phyloP scores from a whole-genome alignment of 2,113 vertebrate genomes.

The Psophia crepitans region DNA sequence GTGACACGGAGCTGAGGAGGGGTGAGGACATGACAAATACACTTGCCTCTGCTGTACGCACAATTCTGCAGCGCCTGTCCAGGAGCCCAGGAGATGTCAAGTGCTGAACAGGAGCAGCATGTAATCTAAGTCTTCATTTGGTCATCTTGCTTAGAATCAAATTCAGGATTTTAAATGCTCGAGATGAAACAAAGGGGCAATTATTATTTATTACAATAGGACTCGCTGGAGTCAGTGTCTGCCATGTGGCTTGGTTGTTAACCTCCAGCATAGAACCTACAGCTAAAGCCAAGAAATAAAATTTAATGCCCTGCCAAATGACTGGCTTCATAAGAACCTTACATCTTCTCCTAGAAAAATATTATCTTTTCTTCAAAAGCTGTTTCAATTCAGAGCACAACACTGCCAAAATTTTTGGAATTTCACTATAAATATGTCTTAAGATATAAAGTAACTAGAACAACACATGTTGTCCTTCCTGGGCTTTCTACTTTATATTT shows the following conservation, averaged over 20 bases:
- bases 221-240: not conserved
- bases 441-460: not conserved
- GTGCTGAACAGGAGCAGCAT: not conserved
- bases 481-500: not conserved
- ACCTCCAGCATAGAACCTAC: not conserved
- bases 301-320: not conserved
- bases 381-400: not conserved
- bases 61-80: not conserved
- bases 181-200: not conserved
- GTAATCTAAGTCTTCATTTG: not conserved
- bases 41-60: fast-evolving
- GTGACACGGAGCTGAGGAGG: fast-evolving
- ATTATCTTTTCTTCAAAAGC: slow-evolving; percentile 27
- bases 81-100: not conserved
- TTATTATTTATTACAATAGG: not conserved
- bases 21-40: not conserved
- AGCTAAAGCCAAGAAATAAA: slow-evolving; percentile 21
- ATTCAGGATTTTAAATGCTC: not conserved
- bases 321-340: not conserved
- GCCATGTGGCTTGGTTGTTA: not conserved
- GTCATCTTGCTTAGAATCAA: not conserved
- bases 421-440: not conserved
- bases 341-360: not conserved
- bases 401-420: not conserved
- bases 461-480: not conserved